These are phyloP conservation scores for Amblyopsis rosae DNA, from an alignment of 2,113 vertebrate genomes.

Conservation along the genomic window DNA sequence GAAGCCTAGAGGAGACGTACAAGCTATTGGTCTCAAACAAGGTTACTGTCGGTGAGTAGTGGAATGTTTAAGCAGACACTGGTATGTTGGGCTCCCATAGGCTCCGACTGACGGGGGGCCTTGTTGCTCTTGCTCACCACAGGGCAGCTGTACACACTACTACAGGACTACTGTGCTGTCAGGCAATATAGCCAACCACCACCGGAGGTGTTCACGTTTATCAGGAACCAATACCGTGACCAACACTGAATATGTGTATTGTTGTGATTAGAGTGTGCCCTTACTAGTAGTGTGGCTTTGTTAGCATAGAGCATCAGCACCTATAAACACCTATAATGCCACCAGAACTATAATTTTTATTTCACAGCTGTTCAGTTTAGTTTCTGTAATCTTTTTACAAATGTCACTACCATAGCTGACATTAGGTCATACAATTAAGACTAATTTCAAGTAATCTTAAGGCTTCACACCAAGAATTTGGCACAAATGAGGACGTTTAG, in stretches of 20 bases:
- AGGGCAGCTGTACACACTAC: constrained; percentile 46
- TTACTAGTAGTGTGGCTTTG: too few species aligned
- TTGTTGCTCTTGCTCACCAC: background rate
- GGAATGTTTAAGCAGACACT: too few species aligned
- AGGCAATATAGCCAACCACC: fast-evolving
- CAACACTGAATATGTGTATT: too few species aligned
- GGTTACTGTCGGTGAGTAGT: constrained; percentile 62
- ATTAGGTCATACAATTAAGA: background rate
- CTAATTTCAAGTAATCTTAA: constrained; percentile 19
- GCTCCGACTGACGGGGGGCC: too few species aligned
- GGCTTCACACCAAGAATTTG: constrained; percentile 12
- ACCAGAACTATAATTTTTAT: constrained; percentile 65
- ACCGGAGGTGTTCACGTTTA: constrained; percentile 53
- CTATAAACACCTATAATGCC: background rate
- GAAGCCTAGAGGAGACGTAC: constrained; percentile 33
- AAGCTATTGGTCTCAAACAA: constrained; percentile 32
- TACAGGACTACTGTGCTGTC: constrained; percentile 44
- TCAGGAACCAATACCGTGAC: constrained; percentile 11
- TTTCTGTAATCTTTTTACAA: constrained; percentile 6
- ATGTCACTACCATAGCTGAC: background rate
- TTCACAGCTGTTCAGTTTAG: background rate
- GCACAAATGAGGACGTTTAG: constrained; percentile 16
- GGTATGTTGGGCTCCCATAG: too few species aligned
- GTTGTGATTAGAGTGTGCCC: too few species aligned
- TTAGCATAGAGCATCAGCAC: too few species aligned